Conservation (phyloP, 1,140 invertebrate genomes). For the Scaptomyza hsui region DNA sequence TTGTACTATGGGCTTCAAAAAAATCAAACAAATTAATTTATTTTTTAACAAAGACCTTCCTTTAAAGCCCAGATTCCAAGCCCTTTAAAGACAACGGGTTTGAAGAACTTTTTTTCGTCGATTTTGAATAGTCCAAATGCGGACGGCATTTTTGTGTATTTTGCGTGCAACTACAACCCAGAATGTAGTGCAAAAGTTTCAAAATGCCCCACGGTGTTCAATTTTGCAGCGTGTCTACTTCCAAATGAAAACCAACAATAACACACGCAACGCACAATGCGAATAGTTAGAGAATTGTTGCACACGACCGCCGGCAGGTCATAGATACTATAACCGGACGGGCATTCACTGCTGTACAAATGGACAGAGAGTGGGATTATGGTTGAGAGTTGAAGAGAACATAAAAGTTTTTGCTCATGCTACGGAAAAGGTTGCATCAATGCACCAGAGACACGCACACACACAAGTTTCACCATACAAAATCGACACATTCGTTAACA, state of each 20-base stretch:
- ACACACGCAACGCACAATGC: conserved; percentile 1
- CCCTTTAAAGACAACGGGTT: too few relatives aligned
- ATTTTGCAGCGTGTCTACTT: neutral
- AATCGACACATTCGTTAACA: conserved; percentile 14
- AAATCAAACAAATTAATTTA: too few relatives aligned
- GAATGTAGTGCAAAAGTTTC: neutral
- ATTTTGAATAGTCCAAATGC: neutral
- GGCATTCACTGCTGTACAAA: neutral
- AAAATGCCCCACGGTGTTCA: conserved; percentile 8
- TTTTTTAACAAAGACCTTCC: too few relatives aligned
- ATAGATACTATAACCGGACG: neutral
- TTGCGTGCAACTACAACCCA: neutral
- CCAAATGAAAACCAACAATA: conserved; percentile 4
- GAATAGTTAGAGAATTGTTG: conserved; percentile 14
- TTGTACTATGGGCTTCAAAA: too few relatives aligned
- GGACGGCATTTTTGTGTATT: neutral
- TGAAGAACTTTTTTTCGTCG: too few relatives aligned
- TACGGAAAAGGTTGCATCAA: conserved; percentile 9
- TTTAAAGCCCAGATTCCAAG: too few relatives aligned
- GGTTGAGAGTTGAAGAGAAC: neutral
- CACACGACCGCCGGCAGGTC: neutral
- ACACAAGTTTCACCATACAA: conserved; percentile 11
- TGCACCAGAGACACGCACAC: neutral
- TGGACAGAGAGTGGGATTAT: neutral
- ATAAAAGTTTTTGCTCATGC: conserved; percentile 12